These are phyloP conservation scores for Athalia circularis DNA, from an alignment of 2,888 invertebrate species.

Conservation along the genomic window DNA sequence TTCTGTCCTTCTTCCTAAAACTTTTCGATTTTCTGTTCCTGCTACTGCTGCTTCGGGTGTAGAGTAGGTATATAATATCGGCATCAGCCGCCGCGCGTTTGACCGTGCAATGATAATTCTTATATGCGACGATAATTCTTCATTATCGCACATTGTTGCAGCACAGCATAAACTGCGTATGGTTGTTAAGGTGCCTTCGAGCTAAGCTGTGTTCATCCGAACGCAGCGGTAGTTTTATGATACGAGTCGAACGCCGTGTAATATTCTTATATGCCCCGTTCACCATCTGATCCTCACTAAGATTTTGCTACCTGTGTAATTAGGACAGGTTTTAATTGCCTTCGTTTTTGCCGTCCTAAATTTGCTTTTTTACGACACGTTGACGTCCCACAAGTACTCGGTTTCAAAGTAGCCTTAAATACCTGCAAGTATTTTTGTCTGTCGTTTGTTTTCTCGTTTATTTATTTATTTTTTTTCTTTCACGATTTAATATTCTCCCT, in stretches of 20 bases:
- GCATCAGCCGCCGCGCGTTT: background rate
- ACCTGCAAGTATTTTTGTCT: background rate
- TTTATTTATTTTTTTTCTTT: background rate
- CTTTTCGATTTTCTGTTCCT: conserved; percentile 12
- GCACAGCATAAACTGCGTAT: conserved; percentile 33
- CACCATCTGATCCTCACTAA: background rate
- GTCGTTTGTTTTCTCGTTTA: background rate
- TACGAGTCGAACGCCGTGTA: conserved; percentile 38
- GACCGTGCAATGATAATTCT: conserved; percentile 54
- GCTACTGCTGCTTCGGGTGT: background rate
- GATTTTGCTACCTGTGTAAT: conserved; percentile 57
- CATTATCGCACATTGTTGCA: conserved; percentile 74
- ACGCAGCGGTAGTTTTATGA: conserved; percentile 53
- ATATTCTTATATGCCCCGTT: background rate
- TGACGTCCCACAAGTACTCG: conserved; percentile 54
- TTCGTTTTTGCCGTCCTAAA: conserved; percentile 57
- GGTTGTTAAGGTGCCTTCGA: conserved; percentile 17
- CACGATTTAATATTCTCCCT: background rate
- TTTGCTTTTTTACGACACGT: conserved; percentile 60
- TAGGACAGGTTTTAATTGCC: conserved; percentile 67
- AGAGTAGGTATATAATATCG: too few relatives aligned
- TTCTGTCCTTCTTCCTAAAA: conserved; percentile 14
- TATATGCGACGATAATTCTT: conserved; percentile 72
- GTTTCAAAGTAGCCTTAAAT: conserved; percentile 23
- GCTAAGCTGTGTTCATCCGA: conserved; percentile 51